phyloP scores from a whole-genome alignment of 2,113 vertebrate species.

The Sapajus apella region DNA sequence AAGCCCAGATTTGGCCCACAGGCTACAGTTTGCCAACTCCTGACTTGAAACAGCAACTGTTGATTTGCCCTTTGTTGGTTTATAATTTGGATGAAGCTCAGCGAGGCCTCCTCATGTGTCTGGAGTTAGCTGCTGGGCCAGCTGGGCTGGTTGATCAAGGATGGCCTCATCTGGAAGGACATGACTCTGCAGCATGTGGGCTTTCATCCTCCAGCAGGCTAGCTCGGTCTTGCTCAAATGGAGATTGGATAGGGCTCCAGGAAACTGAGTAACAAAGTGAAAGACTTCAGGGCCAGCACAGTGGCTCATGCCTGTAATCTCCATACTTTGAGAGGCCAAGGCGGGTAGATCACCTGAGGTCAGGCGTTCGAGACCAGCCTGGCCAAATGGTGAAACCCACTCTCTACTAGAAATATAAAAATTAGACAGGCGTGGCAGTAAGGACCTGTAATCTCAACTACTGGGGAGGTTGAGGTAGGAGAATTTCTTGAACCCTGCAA shows the following conservation, averaged over 20 bases:
- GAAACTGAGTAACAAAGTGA: not conserved
- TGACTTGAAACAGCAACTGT: not conserved
- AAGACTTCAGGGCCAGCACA: not conserved
- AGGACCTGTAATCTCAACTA: too few relatives aligned
- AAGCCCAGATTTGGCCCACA: not conserved
- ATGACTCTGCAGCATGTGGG: not conserved
- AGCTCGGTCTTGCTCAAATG: not conserved
- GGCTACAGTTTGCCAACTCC: not conserved
- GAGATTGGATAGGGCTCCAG: not conserved
- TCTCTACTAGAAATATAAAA: too few relatives aligned
- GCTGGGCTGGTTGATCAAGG: not conserved
- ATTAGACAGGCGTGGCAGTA: too few relatives aligned
- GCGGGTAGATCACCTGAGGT: too few relatives aligned
- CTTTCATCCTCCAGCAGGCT: not conserved
- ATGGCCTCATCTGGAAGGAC: not conserved
- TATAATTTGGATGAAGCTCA: not conserved
- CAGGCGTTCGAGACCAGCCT: too few relatives aligned
- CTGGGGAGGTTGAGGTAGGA: too few relatives aligned
- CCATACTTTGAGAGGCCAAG: too few relatives aligned
- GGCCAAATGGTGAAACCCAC: too few relatives aligned
- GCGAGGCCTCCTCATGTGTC: not conserved
- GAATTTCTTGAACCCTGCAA: too few relatives aligned
- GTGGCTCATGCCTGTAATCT: too few relatives aligned
- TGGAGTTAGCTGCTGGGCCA: not conserved
- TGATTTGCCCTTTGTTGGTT: not conserved